Base-by-base conservation (phyloP, 2,797 vertebrate genomes). In the Cygnus olor region DNA sequence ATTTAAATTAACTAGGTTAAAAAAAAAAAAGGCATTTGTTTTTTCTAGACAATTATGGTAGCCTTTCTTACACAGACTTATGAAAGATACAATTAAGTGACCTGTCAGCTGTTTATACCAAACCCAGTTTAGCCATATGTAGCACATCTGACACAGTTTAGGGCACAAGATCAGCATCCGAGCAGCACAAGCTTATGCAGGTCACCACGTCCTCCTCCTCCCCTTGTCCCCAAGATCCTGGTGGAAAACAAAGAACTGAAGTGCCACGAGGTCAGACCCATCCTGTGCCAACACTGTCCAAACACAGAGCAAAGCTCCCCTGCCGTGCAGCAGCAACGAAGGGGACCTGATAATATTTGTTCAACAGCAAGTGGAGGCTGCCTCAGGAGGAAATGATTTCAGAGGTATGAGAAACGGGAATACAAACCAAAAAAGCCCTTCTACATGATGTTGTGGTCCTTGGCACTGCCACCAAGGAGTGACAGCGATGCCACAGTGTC, bases 291-390 rank as follows among this genome's bases (percentile, higher is more conserved):
- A 68, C 8, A 49, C 28, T 0, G 0, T 32, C 64, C 20, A 21
- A 47, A 49, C 76, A 63, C 15, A 0, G 0, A 64, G 44, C 21
- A 89, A 60, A 92, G 34, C 38, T 49, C 2, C 9, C 58, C 20
- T 0, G 1, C 69, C 7, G 8, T 24, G 32, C 2, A 1, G 19
- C 49, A 27, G 15, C 24, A 0, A 0, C 0, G 1, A 25, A 49
- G 72, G 76, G 63, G 77, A 40, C 0, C 0, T 3, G 47, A 18
- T 19, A 45, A 28, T 11, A 14, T 34, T 80, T 66, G 27, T 53
- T 51, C 5, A 1, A 38, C 7, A 44, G 53, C 30, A 92, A 40
- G 25, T 14, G 7, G 42, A 73, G 53, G 16, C 38, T 89, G 72
- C 38, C 70, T 64, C 47, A 47, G 47, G 47, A 47, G 21, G 53